These are phyloP conservation scores for Melanotaenia maccullochi DNA, from an alignment of 2,797 vertebrate genomes.

Conservation along the genomic window DNA sequence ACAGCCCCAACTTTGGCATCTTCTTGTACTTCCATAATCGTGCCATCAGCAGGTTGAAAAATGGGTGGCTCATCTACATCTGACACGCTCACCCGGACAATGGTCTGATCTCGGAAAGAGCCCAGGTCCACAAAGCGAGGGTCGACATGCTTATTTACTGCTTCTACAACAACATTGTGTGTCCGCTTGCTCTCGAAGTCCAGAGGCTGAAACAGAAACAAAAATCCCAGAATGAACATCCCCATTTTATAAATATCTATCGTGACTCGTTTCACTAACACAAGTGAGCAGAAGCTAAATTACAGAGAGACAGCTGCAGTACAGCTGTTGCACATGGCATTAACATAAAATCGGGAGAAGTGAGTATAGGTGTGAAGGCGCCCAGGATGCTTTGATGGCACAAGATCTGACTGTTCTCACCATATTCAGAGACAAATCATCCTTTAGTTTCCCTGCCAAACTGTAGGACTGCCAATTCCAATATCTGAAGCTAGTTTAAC, in stretches of 20 bases:
- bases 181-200: slow-evolving; percentile 92
- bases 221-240: background rate
- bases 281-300: background rate
- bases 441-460: background rate
- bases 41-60: slow-evolving; percentile 85
- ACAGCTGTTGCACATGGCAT: background rate
- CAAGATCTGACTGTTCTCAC: background rate
- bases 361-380: background rate
- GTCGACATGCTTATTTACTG: slow-evolving; percentile 95
- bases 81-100: slow-evolving; percentile 90
- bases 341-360: background rate
- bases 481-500: no score
- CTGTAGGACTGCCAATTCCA: no score
- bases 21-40: slow-evolving; percentile 94
- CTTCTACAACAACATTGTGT: slow-evolving; percentile 95
- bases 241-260: background rate
- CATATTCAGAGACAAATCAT: background rate
- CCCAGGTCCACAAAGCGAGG: slow-evolving; percentile 92
- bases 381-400: background rate
- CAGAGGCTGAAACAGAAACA: slow-evolving; percentile 80
- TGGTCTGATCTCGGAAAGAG: slow-evolving; percentile 94
- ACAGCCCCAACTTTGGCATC: slow-evolving; percentile 90
- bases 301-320: background rate
- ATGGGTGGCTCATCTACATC: slow-evolving; percentile 93
- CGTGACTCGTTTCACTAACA: background rate